Conservation (phyloP, 2,797 vertebrate species). For the Platyrinchus mystaceus region DNA sequence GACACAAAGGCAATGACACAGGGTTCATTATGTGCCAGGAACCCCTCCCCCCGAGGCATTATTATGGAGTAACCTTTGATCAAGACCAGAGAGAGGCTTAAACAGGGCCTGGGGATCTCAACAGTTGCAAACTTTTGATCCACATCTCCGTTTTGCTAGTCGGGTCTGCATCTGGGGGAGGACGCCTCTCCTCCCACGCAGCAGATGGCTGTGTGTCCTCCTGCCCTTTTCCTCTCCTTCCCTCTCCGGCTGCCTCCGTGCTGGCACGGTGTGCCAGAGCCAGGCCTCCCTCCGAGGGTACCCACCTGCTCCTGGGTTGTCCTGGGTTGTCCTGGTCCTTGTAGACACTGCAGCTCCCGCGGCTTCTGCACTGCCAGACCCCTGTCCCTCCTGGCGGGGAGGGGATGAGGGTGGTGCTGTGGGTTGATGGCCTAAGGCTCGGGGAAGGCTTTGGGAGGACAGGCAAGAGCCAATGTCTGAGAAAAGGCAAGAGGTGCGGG, state of each 20-base stretch:
- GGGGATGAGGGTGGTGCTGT: background rate
- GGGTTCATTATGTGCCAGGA: constrained; percentile 54
- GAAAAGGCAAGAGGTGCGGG: background rate
- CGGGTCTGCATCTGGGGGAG: background rate
- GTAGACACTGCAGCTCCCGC: background rate
- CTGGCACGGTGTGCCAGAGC: background rate
- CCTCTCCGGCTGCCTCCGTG: accelerated
- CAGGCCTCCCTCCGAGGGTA: background rate
- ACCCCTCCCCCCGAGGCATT: constrained; percentile 45
- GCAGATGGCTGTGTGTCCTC: background rate
- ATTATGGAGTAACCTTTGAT: constrained; percentile 63
- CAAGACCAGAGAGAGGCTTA: constrained; percentile 61
- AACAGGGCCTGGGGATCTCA: constrained; percentile 29
- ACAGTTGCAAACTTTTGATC: constrained; percentile 38
- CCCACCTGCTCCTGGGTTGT: background rate
- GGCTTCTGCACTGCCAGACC: background rate
- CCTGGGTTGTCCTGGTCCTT: accelerated
- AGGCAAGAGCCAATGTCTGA: background rate
- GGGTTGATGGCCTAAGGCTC: background rate
- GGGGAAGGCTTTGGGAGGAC: background rate
- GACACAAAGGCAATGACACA: constrained; percentile 61
- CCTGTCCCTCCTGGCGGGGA: background rate
- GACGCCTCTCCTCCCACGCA: background rate
- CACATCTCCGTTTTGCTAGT: background rate
- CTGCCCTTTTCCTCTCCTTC: background rate